These are phyloP conservation scores for Mayetiola destructor DNA, from an alignment of 2,888 invertebrate species.

Conservation along the genomic window DNA sequence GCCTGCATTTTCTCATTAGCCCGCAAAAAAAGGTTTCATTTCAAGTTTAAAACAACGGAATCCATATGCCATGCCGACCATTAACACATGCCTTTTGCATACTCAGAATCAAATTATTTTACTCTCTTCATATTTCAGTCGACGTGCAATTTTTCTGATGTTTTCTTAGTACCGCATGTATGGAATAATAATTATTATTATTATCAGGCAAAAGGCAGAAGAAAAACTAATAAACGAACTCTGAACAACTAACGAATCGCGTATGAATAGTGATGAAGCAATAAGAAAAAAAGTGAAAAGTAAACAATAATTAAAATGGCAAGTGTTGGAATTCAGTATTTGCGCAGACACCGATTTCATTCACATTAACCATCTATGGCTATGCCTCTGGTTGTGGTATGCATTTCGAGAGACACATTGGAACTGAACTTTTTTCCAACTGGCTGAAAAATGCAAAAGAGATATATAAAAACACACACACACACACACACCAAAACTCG, in stretches of 20 bases:
- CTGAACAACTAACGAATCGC: neutral
- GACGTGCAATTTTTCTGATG: neutral
- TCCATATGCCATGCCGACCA: no score
- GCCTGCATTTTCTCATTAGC: no score
- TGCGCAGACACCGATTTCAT: neutral
- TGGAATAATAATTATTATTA: neutral
- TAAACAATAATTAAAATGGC: constrained; percentile 12
- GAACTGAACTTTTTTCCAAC: neutral
- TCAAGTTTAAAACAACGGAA: no score
- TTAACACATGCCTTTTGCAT: no score
- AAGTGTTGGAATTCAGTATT: constrained; percentile 13
- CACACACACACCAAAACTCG: neutral
- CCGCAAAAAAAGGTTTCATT: no score
- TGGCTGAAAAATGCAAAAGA: neutral
- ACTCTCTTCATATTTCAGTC: neutral
- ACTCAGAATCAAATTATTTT: neutral
- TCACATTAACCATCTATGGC: neutral
- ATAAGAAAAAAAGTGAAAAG: neutral
- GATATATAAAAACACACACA: neutral
- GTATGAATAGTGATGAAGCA: neutral
- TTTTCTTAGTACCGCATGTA: neutral
- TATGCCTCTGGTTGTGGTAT: neutral
- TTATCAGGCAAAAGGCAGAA: neutral
- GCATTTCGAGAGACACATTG: no score
- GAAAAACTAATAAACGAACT: neutral